Percentiles rank a stretch among this genome's conserved stretches.
Conservation (phyloP, 2,797 vertebrate genomes). For the Trachurus trachurus region DNA sequence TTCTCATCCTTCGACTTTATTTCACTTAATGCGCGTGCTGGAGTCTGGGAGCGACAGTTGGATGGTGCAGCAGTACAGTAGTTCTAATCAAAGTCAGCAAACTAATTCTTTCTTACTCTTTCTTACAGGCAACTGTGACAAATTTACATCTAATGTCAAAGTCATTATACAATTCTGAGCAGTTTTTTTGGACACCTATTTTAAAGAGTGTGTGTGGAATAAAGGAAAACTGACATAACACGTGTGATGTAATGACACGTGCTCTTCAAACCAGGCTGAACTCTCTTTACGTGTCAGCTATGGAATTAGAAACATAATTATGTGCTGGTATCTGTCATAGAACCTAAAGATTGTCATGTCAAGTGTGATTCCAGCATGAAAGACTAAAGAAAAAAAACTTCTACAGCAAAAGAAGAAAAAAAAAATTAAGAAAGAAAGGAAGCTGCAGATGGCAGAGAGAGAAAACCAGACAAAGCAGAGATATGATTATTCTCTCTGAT, state of each 20-base stretch:
- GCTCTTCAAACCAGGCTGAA: background rate
- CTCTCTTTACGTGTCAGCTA: background rate
- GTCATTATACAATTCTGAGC: too few relatives aligned
- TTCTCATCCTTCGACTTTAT: conserved; percentile 5
- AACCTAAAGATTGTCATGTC: background rate
- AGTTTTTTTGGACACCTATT: background rate
- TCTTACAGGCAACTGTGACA: background rate
- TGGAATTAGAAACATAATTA: background rate
- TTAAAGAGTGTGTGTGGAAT: too few relatives aligned
- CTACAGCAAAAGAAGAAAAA: background rate
- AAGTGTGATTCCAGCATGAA: background rate
- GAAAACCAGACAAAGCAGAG: background rate
- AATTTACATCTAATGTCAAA: background rate
- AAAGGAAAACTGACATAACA: background rate
- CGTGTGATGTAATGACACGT: background rate
- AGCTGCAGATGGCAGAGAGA: background rate
- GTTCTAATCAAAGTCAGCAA: background rate
- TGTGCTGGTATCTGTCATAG: background rate
- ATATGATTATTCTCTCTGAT: background rate
- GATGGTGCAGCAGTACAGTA: background rate
- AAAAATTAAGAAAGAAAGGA: background rate
- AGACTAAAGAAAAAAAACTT: background rate
- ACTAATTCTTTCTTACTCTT: background rate
- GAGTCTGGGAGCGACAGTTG: background rate
- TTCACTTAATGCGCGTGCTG: background rate